Percentiles rank a stretch among this genome's conserved stretches.
phyloP scores from a whole-genome alignment of 2,888 invertebrate genomes.

The Euplagia quadripunctaria region DNA sequence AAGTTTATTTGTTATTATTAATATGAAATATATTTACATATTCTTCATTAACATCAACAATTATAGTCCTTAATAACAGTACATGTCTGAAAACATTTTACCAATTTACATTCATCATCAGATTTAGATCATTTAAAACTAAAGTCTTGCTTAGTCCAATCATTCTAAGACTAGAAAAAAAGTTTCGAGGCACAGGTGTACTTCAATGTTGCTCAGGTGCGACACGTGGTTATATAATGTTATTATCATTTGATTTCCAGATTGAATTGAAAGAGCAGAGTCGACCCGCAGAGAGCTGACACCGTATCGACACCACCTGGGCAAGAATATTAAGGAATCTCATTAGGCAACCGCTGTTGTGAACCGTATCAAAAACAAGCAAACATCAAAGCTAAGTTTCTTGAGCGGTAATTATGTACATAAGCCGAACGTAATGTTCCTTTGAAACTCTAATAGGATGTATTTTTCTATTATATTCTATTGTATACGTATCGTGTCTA shows the following conservation, averaged over 20 bases:
- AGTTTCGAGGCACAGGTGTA: neutral
- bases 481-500: neutral
- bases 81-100: no score
- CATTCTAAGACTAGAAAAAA: neutral
- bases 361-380: neutral
- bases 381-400: constrained; percentile 3
- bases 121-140: no score
- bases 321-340: constrained; percentile 32
- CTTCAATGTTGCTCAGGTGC: neutral
- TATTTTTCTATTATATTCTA: neutral
- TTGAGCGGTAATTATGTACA: neutral
- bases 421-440: neutral
- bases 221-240: neutral
- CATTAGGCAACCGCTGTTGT: constrained; percentile 15
- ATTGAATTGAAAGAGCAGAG: constrained; percentile 30
- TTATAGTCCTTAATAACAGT: no score
- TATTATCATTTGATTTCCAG: constrained; percentile 18
- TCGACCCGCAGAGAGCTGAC: constrained; percentile 34
- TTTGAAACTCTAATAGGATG: neutral
- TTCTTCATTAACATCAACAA: no score
- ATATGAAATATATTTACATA: no score
- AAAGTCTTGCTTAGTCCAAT: no score
- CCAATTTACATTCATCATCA: no score
- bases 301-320: constrained; percentile 21
- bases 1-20: no score